phyloP scores from a whole-genome alignment of 2,113 vertebrate genomes.

The Bos javanicus region DNA sequence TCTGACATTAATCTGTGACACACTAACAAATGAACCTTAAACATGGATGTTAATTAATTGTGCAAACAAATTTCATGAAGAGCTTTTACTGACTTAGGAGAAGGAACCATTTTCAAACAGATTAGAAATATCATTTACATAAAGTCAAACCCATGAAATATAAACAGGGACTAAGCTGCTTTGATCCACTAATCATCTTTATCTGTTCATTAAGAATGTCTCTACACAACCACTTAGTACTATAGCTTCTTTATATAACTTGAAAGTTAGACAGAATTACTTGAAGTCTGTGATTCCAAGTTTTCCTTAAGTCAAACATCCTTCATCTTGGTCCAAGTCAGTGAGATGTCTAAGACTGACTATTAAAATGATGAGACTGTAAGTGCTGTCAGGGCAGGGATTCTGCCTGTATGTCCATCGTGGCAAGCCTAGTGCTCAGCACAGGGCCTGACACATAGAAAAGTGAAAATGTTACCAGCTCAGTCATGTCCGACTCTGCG shows the following conservation, averaged over 20 bases:
- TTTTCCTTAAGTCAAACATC: not conserved
- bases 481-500: not conserved
- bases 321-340: not conserved
- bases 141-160: constrained; percentile 27
- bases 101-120: constrained; percentile 57
- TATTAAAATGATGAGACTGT: not conserved
- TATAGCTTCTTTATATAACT: not conserved
- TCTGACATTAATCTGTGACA: constrained; percentile 25
- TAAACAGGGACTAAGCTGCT: constrained; percentile 19
- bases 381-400: not conserved
- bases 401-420: not conserved
- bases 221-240: not conserved
- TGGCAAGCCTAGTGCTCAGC: not conserved
- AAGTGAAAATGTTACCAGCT: not conserved
- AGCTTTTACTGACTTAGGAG: not conserved
- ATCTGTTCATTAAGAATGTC: constrained; percentile 26
- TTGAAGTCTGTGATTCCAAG: not conserved
- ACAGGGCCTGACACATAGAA: not conserved
- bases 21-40: constrained; percentile 52
- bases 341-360: not conserved
- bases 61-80: constrained; percentile 62
- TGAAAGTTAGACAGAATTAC: not conserved
- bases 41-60: constrained; percentile 48
- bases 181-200: constrained; percentile 26
- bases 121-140: constrained; percentile 53